These are phyloP conservation scores for Phyllotis vaccarum DNA, from an alignment of 2,797 vertebrate species.

Conservation along the genomic window DNA sequence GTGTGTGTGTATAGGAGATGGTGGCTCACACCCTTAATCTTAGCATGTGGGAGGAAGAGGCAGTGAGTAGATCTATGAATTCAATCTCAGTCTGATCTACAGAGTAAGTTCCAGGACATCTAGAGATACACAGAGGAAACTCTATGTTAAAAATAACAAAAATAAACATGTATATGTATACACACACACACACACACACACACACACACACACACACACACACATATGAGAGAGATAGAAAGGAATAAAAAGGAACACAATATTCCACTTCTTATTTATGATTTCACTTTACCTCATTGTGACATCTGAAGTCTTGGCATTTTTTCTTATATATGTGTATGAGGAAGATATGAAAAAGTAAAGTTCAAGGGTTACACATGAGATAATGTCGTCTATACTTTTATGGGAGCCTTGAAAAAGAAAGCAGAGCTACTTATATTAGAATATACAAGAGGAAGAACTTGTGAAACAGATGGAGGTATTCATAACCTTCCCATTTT, in stretches of 20 bases:
- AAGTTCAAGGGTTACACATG: not conserved
- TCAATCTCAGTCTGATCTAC: not conserved
- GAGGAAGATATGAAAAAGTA: not conserved
- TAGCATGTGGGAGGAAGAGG: not conserved
- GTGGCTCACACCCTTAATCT: not conserved
- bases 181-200: too few species aligned
- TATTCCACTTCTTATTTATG: not conserved
- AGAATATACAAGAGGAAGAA: not conserved
- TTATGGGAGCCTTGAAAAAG: not conserved
- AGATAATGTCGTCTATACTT: not conserved
- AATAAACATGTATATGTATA: not conserved
- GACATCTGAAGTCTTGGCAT: not conserved
- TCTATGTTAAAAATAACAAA: not conserved
- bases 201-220: too few species aligned
- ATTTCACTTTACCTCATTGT: not conserved
- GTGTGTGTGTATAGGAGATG: too few species aligned
- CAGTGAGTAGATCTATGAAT: not conserved
- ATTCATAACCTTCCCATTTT: not conserved
- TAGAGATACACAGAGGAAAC: not conserved
- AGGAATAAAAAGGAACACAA: not conserved
- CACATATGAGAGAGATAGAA: too few species aligned
- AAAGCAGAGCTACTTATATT: not conserved
- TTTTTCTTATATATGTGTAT: not conserved
- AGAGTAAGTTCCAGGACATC: not conserved
- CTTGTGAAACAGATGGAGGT: not conserved